Base-by-base conservation (phyloP, 2,888 invertebrate species). In the Epistrophe eligans region DNA sequence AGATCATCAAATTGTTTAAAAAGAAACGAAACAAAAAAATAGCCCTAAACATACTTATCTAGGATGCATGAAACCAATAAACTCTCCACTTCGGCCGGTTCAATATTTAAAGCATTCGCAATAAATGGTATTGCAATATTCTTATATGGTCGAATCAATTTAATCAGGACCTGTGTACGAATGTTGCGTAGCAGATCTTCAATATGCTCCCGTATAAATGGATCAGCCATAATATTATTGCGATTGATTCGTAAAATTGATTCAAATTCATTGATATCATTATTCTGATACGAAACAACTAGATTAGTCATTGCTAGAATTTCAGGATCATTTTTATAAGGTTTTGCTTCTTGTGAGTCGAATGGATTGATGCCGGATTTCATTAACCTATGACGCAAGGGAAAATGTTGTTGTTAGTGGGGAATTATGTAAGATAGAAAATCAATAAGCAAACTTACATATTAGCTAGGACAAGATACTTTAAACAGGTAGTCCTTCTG, bases 291-390 rank as follows among this genome's bases (percentile, higher is more conserved):
- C 17, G 98, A 97, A 92, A 95, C 97, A 77, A 99, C 99, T 90
- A 99, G 94, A 94, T 99, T 99, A 8, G 99, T 99, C 99, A 99
- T 99, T 17, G 99, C 99, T 89, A 99, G 94, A 90, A 99, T 99
- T 94, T 99, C 99, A 0, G 99, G 98, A 94, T 99, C 99, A 92
- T 99, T 99, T 94, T 99, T 99, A 92, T 99, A 99, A 0, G 99
- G 99, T 92, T 99, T 99, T 0, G 99, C 99, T 94, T 99, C 99
- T 94, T 99, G 99, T 0, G 99, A 99, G 93, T 99, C 99, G 93
- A 99, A 99, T 0, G 99, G 99, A 94, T 99, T 99, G 89, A 99
- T 99, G 48, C 98, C 99, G 6, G 99, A 99, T 92, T 99, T 99
- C 99, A 99, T 99, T 89, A 99, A 94, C 97, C 97, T 97, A 90